These are phyloP conservation scores for Tachysurus fulvidraco DNA, from an alignment of 2,113 vertebrate genomes.

Conservation along the genomic window DNA sequence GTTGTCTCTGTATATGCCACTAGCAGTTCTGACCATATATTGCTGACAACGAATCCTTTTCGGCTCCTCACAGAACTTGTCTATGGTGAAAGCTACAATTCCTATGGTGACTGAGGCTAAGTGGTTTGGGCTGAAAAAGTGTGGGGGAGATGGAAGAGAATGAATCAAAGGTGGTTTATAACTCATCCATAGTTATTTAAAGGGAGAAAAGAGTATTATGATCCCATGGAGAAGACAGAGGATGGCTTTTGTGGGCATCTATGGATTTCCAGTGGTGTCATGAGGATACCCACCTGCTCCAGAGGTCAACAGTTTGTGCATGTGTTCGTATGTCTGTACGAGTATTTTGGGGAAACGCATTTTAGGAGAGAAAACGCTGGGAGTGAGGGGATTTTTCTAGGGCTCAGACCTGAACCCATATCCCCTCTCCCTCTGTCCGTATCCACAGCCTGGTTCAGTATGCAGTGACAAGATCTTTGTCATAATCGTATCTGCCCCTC, in stretches of 20 bases:
- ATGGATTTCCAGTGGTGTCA: slow-evolving; percentile 60
- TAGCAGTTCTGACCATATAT: slow-evolving; percentile 21
- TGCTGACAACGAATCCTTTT: slow-evolving; percentile 25
- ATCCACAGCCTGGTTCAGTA: slow-evolving; percentile 81
- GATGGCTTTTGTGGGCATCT: slow-evolving; percentile 59
- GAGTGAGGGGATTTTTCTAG: slow-evolving; percentile 63
- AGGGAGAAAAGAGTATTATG: slow-evolving; percentile 49
- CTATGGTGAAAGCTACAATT: slow-evolving; percentile 59
- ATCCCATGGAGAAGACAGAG: slow-evolving; percentile 55
- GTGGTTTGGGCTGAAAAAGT: slow-evolving; percentile 68
- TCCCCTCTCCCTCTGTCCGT: slow-evolving; percentile 54
- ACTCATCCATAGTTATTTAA: slow-evolving; percentile 57
- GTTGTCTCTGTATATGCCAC: not conserved
- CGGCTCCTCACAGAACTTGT: slow-evolving; percentile 18
- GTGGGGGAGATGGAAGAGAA: slow-evolving; percentile 36
- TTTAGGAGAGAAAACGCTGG: slow-evolving; percentile 60
- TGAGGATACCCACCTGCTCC: slow-evolving; percentile 57
- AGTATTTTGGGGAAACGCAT: slow-evolving; percentile 50
- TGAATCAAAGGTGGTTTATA: slow-evolving; percentile 54
- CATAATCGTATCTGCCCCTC: slow-evolving; percentile 87
- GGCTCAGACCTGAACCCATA: slow-evolving; percentile 58
- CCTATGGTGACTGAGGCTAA: slow-evolving; percentile 51
- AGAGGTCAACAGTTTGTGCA: slow-evolving; percentile 61
- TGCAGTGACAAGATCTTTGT: slow-evolving; percentile 94
- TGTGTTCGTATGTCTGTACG: slow-evolving; percentile 47